A percentile compares a stretch with the other conserved stretches of the same genome.
Evolutionary conservation across 2,113 vertebrate genomes (phyloP).

Genomic region (Macquaria ambigua): DNA sequence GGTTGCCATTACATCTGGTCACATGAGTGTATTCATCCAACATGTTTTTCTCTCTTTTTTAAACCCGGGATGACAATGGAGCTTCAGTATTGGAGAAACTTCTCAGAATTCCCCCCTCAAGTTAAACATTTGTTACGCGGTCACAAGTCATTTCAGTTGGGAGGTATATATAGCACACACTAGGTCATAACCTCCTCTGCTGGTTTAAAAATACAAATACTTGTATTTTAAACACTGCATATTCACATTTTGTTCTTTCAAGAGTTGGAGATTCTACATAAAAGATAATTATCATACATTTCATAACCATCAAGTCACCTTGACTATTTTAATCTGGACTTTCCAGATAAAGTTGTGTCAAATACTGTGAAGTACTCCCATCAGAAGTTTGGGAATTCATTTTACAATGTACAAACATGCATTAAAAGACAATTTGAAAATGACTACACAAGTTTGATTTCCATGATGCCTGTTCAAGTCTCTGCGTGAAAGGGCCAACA

Average conservation of each 20-base stretch:
- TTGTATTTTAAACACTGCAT: not conserved
- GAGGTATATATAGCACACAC: conserved; percentile 17
- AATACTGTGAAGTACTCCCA: not conserved
- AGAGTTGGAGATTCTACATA: too few relatives aligned
- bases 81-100: conserved; percentile 63
- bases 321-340: not conserved
- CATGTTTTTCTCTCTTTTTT: conserved; percentile 60
- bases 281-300: too few relatives aligned
- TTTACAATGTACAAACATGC: not conserved
- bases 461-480: not conserved
- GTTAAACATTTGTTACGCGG: conserved; percentile 56
- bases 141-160: conserved; percentile 58
- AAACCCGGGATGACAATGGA: conserved; percentile 50
- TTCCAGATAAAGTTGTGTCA: not conserved
- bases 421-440: not conserved
- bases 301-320: too few relatives aligned
- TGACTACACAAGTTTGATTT: not conserved
- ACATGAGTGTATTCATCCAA: conserved; percentile 72
- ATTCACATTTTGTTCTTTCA: too few relatives aligned
- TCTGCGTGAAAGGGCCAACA: not conserved
- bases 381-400: not conserved
- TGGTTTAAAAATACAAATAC: conserved; percentile 19
- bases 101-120: conserved; percentile 56
- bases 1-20: conserved; percentile 79
- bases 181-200: conserved; percentile 1